Evolutionary conservation across 2,888 invertebrate genomes (phyloP), one percentile per base, ranked within the genome.

Genomic region (Diogma glabrata): DNA sequence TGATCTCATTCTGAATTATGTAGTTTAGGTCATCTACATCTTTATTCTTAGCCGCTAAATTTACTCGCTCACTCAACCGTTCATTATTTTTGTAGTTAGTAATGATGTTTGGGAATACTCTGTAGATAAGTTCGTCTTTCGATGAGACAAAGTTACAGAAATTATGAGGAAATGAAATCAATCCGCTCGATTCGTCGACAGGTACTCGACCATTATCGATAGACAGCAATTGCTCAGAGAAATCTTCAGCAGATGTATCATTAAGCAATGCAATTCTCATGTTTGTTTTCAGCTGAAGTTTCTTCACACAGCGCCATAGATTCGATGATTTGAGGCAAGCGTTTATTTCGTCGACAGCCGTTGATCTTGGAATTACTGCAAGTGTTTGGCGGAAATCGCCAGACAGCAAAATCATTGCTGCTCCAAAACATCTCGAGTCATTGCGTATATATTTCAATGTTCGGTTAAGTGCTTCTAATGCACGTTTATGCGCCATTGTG

Each of bases 271-370:
- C n/a, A n/a, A n/a, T n/a, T n/a, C n/a, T n/a, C n/a, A n/a, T n/a
- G n/a, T n/a, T n/a, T n/a, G n/a, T n/a, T n/a, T n/a, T n/a, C n/a
- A n/a, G n/a, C n/a, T n/a, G n/a, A n/a, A n/a, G n/a, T n/a, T n/a
- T n/a, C n/a, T n/a, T n/a, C n/a, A n/a, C n/a, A n/a, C n/a, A n/a
- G n/a, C n/a, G n/a, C n/a, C n/a, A n/a, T n/a, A n/a, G n/a, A n/a
- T n/a, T n/a, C n/a, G n/a, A n/a, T n/a, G n/a, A n/a, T 38, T 38
- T 17, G 38, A 38, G 17, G 38, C 38, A 38, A 38, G 38, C 36
- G n/a, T n/a, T n/a, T n/a, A n/a, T n/a, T n/a, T n/a, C n/a, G n/a
- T n/a, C n/a, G n/a, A n/a, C n/a, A n/a, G n/a, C n/a, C n/a, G n/a
- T n/a, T n/a, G n/a, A n/a, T n/a, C n/a, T n/a, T n/a, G n/a, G n/a